These are phyloP conservation scores for Rotaria sp. DNA, from an alignment of 2,888 invertebrate genomes.

Conservation along the genomic window DNA sequence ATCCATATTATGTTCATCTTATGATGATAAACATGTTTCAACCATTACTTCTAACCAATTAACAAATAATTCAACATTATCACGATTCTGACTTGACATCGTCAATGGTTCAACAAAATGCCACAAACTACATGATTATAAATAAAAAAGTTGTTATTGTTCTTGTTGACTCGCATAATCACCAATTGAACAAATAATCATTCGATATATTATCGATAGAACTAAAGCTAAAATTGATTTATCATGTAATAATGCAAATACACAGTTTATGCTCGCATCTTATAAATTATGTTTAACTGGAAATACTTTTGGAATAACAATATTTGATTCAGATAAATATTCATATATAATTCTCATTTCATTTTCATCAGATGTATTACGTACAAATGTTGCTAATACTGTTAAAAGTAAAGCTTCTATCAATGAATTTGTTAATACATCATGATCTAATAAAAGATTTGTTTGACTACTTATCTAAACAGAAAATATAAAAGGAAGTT, in stretches of 20 bases:
- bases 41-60: slow-evolving; percentile 95
- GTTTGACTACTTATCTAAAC: slow-evolving; percentile 62
- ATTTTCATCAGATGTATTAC: slow-evolving; percentile 88
- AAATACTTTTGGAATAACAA: slow-evolving; percentile 92
- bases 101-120: slow-evolving; percentile 93
- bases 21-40: slow-evolving; percentile 77
- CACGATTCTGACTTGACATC: slow-evolving; percentile 64
- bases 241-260: slow-evolving; percentile 83
- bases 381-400: slow-evolving; percentile 81
- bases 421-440: slow-evolving; percentile 80
- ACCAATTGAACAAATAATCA: slow-evolving; percentile 83
- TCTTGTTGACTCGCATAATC: slow-evolving; percentile 62
- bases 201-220: slow-evolving; percentile 90
- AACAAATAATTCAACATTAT: slow-evolving; percentile 87
- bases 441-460: slow-evolving; percentile 85
- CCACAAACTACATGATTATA: slow-evolving; percentile 80
- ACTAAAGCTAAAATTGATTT: slow-evolving; percentile 87
- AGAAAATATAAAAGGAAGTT: background rate
- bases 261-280: slow-evolving; percentile 89
- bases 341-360: slow-evolving; percentile 89
- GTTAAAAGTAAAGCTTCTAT: slow-evolving; percentile 88
- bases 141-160: slow-evolving; percentile 86
- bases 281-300: slow-evolving; percentile 73
- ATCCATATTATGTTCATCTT: slow-evolving; percentile 45
- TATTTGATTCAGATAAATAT: slow-evolving; percentile 90